Conservation (phyloP, 2,888 invertebrate genomes). For the Eretmocerus hayati region DNA sequence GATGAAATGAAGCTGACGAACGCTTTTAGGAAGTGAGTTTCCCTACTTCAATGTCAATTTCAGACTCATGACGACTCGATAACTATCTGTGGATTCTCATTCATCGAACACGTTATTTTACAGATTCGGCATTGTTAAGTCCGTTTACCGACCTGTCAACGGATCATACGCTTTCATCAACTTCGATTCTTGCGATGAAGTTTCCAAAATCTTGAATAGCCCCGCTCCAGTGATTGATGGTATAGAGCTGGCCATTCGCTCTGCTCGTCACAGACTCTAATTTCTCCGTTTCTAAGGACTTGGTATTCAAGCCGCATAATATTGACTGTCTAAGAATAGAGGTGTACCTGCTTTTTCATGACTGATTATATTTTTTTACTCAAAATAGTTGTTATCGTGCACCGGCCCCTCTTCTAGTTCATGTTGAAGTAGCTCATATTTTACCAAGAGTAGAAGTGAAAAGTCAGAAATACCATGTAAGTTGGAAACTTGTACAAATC, state of each 20-base stretch:
- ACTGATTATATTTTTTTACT: too few relatives aligned
- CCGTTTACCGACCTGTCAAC: conserved; percentile 6
- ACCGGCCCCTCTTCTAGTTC: too few relatives aligned
- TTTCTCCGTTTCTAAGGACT: too few relatives aligned
- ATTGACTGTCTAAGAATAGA: too few relatives aligned
- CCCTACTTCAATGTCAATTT: too few relatives aligned
- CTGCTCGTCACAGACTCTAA: neutral
- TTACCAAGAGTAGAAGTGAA: too few relatives aligned
- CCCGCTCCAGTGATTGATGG: conserved; percentile 1
- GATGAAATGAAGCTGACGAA: conserved; percentile 18
- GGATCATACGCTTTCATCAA: conserved; percentile 13
- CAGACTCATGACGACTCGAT: neutral
- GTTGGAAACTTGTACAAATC: too few relatives aligned
- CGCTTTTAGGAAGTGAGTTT: conserved; percentile 18
- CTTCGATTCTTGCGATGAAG: conserved; percentile 12
- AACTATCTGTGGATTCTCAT: neutral
- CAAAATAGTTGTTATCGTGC: too few relatives aligned
- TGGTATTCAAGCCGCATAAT: too few relatives aligned
- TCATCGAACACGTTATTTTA: conserved; percentile 1
- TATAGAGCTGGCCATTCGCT: conserved; percentile 1
- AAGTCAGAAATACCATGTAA: too few relatives aligned
- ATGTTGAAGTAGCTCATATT: too few relatives aligned
- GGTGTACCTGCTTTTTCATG: too few relatives aligned
- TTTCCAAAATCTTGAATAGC: conserved; percentile 2
- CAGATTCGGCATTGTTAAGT: conserved; percentile 16